phyloP scores from a whole-genome alignment of 2,113 vertebrate species.

The Galbula dea region DNA sequence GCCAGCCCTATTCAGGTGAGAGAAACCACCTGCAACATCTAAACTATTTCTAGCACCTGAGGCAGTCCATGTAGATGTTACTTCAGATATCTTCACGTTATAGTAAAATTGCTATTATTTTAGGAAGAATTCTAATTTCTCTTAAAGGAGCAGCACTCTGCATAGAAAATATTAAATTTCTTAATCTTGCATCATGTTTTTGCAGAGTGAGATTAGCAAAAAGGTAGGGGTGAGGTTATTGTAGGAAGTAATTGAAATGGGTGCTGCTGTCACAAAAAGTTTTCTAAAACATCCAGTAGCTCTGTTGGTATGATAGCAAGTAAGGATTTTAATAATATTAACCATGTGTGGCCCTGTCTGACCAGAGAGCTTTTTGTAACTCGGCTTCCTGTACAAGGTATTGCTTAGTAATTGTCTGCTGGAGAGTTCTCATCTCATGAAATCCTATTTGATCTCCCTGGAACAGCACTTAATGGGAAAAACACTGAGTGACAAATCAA shows the following conservation, averaged over 20 bases:
- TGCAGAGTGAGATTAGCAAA: background rate
- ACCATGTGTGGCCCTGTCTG: background rate
- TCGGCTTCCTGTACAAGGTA: background rate
- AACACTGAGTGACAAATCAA: background rate
- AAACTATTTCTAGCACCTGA: background rate
- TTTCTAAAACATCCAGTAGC: background rate
- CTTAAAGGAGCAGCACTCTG: background rate
- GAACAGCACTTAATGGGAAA: constrained; percentile 23
- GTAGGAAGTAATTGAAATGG: background rate
- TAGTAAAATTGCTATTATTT: background rate
- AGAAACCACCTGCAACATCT: background rate
- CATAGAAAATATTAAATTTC: background rate
- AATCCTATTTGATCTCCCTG: constrained; percentile 31
- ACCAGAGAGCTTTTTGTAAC: background rate
- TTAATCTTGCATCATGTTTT: background rate
- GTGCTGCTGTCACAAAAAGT: background rate
- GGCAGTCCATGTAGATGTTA: background rate
- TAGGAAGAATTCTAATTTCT: background rate
- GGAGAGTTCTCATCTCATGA: background rate
- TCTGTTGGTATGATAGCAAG: background rate
- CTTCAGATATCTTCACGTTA: background rate
- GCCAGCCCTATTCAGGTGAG: background rate
- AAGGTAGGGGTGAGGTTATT: background rate
- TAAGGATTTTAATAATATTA: background rate
- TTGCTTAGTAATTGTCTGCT: background rate